Evolutionary conservation across 2,797 vertebrate genomes (phyloP).

Genomic region (Cossypha polioptera): DNA sequence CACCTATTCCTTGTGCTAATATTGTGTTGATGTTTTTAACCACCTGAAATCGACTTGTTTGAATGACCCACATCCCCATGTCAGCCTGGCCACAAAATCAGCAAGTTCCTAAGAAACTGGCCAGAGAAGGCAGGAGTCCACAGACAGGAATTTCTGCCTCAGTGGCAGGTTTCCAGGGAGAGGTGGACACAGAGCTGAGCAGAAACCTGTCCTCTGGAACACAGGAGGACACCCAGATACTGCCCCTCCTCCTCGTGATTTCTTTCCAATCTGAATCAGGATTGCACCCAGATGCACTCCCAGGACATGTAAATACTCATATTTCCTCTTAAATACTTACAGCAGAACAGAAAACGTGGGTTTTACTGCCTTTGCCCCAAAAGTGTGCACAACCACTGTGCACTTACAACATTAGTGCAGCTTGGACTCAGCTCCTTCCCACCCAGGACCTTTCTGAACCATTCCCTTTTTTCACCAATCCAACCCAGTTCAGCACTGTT

Average conservation of each 20-base stretch:
- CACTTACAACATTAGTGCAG: not conserved
- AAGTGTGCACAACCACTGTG: not conserved
- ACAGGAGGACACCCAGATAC: not conserved
- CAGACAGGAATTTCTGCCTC: not conserved
- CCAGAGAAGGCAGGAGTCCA: not conserved
- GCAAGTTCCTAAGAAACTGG: not conserved
- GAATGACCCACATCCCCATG: not conserved
- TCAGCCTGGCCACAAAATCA: not conserved
- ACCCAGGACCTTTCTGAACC: not conserved
- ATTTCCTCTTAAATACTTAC: not conserved
- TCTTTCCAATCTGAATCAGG: not conserved
- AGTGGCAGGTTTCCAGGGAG: not conserved
- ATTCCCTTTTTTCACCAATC: not conserved
- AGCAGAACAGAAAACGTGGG: not conserved
- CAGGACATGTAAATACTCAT: not conserved
- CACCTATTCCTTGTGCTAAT: not conserved
- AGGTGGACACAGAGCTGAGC: not conserved
- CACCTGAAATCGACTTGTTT: not conserved
- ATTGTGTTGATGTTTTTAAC: not conserved
- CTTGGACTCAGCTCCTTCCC: fast-evolving
- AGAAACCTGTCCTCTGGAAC: not conserved
- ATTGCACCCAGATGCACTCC: not conserved
- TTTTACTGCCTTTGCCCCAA: not conserved
- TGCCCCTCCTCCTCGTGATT: not conserved
- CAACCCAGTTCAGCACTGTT: not conserved